Conservation (phyloP, 2,797 vertebrate genomes). For the Decapterus maruadsi region DNA sequence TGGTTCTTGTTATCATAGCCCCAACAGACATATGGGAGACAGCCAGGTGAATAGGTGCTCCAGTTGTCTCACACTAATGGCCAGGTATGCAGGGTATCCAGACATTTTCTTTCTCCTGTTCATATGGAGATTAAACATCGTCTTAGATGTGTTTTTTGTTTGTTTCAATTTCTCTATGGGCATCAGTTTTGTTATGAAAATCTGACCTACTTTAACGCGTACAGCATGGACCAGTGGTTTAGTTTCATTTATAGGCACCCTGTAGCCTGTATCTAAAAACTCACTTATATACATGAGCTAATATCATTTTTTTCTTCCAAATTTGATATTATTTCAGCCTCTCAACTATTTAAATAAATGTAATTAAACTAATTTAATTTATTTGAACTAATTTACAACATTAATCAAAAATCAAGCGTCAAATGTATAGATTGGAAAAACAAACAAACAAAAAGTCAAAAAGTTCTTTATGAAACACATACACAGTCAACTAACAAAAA, state of each 20-base stretch:
- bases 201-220: no score
- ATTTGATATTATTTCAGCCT: no score
- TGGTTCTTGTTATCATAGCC: conserved; percentile 69
- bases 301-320: no score
- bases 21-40: conserved; percentile 65
- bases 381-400: no score
- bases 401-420: no score
- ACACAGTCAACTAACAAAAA: background rate
- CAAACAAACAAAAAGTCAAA: background rate
- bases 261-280: no score
- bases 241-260: no score
- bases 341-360: no score
- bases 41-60: conserved; percentile 57
- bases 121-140: background rate
- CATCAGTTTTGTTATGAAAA: background rate
- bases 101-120: conserved; percentile 11
- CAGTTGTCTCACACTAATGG: conserved; percentile 47
- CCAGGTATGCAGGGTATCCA: background rate
- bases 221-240: no score
- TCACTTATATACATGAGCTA: no score
- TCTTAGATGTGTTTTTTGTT: background rate
- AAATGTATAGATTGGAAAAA: background rate
- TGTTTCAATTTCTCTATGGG: background rate
- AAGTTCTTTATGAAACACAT: conserved; percentile 9
- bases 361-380: no score